Base-by-base conservation (phyloP, 35 echinoderm and acorn worm species). In the Apostichopus parvimensis region DNA sequence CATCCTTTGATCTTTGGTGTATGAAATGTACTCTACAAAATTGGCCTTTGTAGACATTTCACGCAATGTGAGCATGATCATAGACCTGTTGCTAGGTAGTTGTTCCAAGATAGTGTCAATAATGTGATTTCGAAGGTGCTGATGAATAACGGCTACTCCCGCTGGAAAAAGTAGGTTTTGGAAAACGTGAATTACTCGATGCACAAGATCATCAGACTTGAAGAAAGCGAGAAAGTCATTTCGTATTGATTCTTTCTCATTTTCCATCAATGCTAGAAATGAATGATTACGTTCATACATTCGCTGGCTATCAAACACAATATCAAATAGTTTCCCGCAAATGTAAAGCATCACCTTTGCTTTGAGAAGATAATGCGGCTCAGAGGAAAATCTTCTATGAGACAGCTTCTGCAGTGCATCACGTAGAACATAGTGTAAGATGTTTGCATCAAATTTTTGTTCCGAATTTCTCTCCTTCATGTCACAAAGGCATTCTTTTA, bases 281-380 rank as follows among this genome's bases (percentile, higher is more conserved):
- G 80, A 83, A 83, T 56, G 14, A 18, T 83, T 18, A 9, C 5
- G 5, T 83, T 83, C 80, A 18, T 83, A 83, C 22, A 58, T 57
- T 9, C 53, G 14, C 57, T 83, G 80, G 8, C 57, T 56, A n/a
- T 83, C 54, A 6, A 59, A 45, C 4, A 58, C 80, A n/a, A 83
- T 1, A n/a, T 83, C 80, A 83, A 83, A 83, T 5, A 83, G 21
- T 58, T 58, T 83, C 9, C 80, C 80, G 53, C 80, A 55, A 21
- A 83, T 83, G 10, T 57, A 13, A n/a, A 83, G 80, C 22, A 83
- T 21, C 0, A 83, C 14, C 57, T 83, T 83, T 57, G 80, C 80
- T 24, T 83, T 83, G 12, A 83, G 80, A 4, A 4, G 45, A 24
- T 24, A 61, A 15, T 55, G 18, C 3, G 80, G 80, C 5, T 83